Evolutionary conservation across 2,113 vertebrate species (phyloP).

Genomic region (Psittacula cyanocephala): DNA sequence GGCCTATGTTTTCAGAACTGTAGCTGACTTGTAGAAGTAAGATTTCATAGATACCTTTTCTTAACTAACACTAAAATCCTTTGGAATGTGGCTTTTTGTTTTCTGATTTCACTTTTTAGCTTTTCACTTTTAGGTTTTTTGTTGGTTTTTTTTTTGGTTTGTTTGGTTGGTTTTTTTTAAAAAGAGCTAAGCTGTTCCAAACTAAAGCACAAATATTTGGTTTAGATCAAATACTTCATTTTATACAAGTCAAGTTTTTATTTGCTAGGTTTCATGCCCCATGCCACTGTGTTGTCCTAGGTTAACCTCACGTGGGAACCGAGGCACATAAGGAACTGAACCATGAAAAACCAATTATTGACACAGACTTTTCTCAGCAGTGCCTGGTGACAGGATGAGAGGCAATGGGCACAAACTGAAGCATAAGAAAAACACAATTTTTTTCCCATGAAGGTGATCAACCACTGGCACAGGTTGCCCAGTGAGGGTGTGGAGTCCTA

Average conservation of each 20-base stretch:
- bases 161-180: no score
- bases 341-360: background rate
- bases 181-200: background rate
- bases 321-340: background rate
- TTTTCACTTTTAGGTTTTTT: background rate
- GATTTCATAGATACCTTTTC: background rate
- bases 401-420: background rate
- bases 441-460: background rate
- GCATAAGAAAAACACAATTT: accelerated
- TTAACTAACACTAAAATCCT: no score
- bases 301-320: background rate
- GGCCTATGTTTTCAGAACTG: background rate
- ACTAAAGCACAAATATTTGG: background rate
- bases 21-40: background rate
- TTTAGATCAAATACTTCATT: background rate
- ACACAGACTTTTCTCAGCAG: background rate
- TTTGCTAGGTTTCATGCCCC: background rate
- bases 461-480: background rate
- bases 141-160: no score
- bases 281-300: background rate
- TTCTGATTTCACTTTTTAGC: background rate
- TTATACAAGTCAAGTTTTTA: background rate
- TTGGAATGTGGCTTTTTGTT: background rate
- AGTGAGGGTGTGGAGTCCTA: background rate
- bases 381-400: background rate